Evolutionary conservation across 2,113 vertebrate species (phyloP).

Genomic region (Brachyistius frenatus): DNA sequence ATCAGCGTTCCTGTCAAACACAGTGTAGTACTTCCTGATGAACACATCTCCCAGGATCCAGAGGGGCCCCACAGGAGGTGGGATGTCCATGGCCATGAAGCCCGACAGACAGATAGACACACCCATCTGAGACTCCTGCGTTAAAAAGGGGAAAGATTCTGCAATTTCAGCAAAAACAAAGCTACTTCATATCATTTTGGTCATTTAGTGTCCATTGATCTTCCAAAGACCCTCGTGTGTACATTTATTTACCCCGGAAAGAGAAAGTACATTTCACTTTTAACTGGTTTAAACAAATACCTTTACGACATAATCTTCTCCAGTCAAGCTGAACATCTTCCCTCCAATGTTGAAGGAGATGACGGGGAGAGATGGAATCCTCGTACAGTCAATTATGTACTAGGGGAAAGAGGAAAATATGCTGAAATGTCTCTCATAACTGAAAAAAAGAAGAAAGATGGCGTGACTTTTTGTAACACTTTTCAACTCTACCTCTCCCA

Average conservation of each 20-base stretch:
- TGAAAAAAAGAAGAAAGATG: too few relatives aligned
- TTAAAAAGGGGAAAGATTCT: neutral
- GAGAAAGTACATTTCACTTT: too few relatives aligned
- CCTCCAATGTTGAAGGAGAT: slow-evolving; percentile 86
- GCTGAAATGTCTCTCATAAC: slow-evolving; percentile 10
- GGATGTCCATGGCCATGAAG: slow-evolving; percentile 95
- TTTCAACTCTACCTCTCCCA: slow-evolving; percentile 88
- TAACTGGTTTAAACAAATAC: slow-evolving; percentile 67
- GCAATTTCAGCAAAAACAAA: too few relatives aligned
- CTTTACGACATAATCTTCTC: slow-evolving; percentile 91
- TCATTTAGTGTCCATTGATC: neutral
- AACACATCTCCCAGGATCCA: slow-evolving; percentile 99
- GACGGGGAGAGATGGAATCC: slow-evolving; percentile 87
- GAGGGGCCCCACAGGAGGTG: slow-evolving; percentile 91
- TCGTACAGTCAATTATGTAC: slow-evolving; percentile 93
- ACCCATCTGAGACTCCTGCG: slow-evolving; percentile 85
- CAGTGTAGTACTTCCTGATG: slow-evolving; percentile 93
- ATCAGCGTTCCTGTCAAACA: slow-evolving; percentile 91
- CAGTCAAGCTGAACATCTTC: slow-evolving; percentile 82
- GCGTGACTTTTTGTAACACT: too few relatives aligned
- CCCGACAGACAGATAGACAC: slow-evolving; percentile 92
- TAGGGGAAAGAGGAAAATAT: slow-evolving; percentile 47
- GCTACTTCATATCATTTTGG: too few relatives aligned
- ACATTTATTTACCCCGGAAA: too few relatives aligned
- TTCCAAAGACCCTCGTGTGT: too few relatives aligned